Base-by-base conservation (phyloP, 2,113 vertebrate species). In the Equus przewalskii region DNA sequence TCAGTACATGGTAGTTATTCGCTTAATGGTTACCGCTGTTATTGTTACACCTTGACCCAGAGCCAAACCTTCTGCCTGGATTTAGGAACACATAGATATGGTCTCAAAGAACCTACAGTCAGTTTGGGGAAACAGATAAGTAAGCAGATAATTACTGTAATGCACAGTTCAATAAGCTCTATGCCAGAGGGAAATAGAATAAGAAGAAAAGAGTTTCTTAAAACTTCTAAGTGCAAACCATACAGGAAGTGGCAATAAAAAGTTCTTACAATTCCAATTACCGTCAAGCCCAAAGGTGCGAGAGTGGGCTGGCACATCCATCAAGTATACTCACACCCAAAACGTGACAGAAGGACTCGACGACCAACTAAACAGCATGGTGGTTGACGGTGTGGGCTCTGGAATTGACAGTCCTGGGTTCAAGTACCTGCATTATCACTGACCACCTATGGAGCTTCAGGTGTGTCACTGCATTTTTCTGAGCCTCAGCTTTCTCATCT, bases 171-270 rank as follows among this genome's bases (percentile, higher is more conserved):
- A 58, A 79, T 86, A 96, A 96, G 33, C 76, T 91, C 44, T 88
- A 36, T 51, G 72, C 80, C 51, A 56, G 65, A 76, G 79, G 67
- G 33, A 91, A 91, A 54, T 15, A 26, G 0, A 33, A n/a, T 51
- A 54, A 96, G 76, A 64, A 84, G 79, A 11, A 60, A 82, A 90
- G 65, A 72, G 51, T 76, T 94, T 93, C 91, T 89, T 84, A 85
- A 3, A 73, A 70, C 26, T 54, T 94, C 58, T 51, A 75, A 81
- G 15, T 44, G 41, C 44, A 96, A 92, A 92, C 44, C 56, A 60
- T 5, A 72, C 22, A 94, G 64, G 36, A 82, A 58, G 13, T 33
- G 14, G 15, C 54, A 58, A 89, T 41, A 18, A 62, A 94, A 90
- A 58, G 46, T 88, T 14, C 36, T 79, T 87, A 46, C 5, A 64